Evolutionary conservation across 2,113 vertebrate species (phyloP).

Genomic region (Nerophis ophidion): DNA sequence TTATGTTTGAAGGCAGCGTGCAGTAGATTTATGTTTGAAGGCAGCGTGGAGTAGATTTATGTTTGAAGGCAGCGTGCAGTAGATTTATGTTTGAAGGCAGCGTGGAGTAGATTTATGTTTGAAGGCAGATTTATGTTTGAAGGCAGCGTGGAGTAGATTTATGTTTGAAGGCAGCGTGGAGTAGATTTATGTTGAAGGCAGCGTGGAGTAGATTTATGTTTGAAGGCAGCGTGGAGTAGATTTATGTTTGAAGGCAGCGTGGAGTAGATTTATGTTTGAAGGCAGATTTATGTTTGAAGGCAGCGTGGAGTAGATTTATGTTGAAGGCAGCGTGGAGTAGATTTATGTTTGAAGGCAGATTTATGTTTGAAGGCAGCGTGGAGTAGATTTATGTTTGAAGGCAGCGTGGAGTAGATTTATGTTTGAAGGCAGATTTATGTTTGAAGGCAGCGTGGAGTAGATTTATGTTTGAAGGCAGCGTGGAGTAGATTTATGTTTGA

Average conservation of each 20-base stretch:
- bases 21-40: neutral
- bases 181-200: neutral
- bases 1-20: too few species aligned
- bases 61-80: neutral
- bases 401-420: neutral
- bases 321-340: neutral
- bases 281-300: too few species aligned
- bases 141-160: neutral
- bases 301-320: neutral
- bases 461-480: too few species aligned
- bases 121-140: too few species aligned
- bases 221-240: neutral
- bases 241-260: too few species aligned
- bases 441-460: neutral
- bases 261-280: too few species aligned
- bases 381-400: neutral
- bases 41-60: neutral
- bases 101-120: neutral
- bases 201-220: neutral
- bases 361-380: too few species aligned
- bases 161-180: too few species aligned
- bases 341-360: too few species aligned
- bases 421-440: too few species aligned
- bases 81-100: neutral
- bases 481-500: neutral